Base-by-base conservation (phyloP, 1,140 invertebrate species). In the Agrilus planipennis region DNA sequence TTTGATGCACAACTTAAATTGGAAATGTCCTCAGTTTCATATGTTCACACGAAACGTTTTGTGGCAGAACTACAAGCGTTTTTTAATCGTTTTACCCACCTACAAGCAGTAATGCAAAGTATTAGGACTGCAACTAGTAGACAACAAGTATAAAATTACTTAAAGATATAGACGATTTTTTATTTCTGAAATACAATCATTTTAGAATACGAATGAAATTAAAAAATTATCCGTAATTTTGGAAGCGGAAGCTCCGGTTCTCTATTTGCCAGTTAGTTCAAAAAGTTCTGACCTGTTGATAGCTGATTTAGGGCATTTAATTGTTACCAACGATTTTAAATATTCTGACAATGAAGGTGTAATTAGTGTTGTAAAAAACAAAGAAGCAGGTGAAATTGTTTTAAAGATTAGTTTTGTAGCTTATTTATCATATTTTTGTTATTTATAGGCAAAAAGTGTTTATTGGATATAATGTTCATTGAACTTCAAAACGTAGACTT, bases 11-110 rank as follows among this genome's bases (percentile, higher is more conserved):
- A 77, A 32, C 61, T 98, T 9, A 78, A 77, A 39, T 60, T 91
- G 2, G 75, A 82, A 51, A 89, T 89, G 82, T 80, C 84, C 2
- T 83, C 86, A 0, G 84, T 94, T 0, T 76, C 84, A 50, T 97
- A 95, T 63, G 81, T 94, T 23, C 92, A 98, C 58, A 96, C 93
- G 0, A 89, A 95, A 54, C 71, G 91, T 34, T 98, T 96, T 67
- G 73, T 92, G 20, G 75, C 77, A 0, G 90, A 95, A 60, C 65
- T 95, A 12, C 77, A 89, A 46, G 73, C 78, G 0, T 95, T 95
- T 61, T 82, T 89, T 35, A 70, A 81, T 17, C 81, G 94, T 51
- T 91, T 96, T 55, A 75, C 82, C 10, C 79, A 89, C 51, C 61
- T 93, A 3, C 79, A 89, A 53, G 76, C 79, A 39, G 69, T 84